Evolutionary conservation across 1,140 invertebrate genomes (phyloP).

Genomic region (Meloidogyne exigua): DNA sequence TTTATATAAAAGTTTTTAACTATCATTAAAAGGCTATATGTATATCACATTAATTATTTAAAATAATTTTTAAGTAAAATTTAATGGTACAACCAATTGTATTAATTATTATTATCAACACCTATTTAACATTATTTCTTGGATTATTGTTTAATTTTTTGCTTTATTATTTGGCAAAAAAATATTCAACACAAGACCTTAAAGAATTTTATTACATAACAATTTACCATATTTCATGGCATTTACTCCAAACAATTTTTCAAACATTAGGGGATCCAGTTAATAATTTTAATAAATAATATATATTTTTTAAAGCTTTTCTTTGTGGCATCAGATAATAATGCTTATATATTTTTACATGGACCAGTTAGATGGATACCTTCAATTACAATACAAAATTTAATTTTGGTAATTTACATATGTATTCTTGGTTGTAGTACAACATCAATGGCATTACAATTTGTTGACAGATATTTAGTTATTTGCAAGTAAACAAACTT

Average conservation of each 20-base stretch:
- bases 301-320: not conserved
- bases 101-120: not conserved
- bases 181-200: not conserved
- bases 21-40: no score
- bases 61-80: not conserved
- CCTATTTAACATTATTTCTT: not conserved
- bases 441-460: not conserved
- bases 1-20: no score
- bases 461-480: constrained; percentile 1
- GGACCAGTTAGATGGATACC: not conserved
- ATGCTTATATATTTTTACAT: not conserved
- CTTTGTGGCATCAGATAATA: not conserved
- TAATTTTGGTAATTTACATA: not conserved
- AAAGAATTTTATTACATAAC: not conserved
- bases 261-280: not conserved
- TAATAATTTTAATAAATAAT: not conserved
- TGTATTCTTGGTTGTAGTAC: not conserved
- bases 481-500: not conserved
- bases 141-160: not conserved
- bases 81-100: not conserved
- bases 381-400: not conserved
- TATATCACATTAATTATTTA: no score
- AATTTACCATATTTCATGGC: not conserved
- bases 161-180: constrained; percentile 2
- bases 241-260: constrained; percentile 2